Evolutionary conservation across 2,113 vertebrate genomes (phyloP), one percentile per base, ranked within the genome.

Genomic region (Condylura cristata): DNA sequence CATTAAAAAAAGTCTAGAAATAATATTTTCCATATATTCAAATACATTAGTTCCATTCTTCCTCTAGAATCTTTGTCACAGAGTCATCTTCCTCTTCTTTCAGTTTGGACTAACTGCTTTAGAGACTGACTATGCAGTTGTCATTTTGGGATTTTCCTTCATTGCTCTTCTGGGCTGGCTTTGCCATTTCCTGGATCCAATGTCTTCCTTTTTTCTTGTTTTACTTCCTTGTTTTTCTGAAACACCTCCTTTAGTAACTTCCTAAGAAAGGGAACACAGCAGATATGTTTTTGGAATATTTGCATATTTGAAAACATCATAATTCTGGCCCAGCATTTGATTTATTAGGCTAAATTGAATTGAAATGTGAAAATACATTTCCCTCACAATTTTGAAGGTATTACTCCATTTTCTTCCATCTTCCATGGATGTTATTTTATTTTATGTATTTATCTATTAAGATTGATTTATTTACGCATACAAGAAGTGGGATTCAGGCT

Each of bases 281-380:
- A 28, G 18, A 79, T 75, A 28, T 41, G 41, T 72, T 88, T 28
- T 78, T 87, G 81, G 51, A 63, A 89, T 70, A 22, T 86, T 87
- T 41, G 85, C 20, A 60, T 95, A 72, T 93, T 82, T 95, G 28
- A 70, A 85, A 89, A 65, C 74, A 39, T 86, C 8, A 82, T 70
- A 71, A 70, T 71, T 88, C 58, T 85, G 26, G 88, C 60, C 51
- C 34, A 88, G 86, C 18, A 80, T 34, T 60, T 95, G 39, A 87
- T 72, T 30, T 70, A 11, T 93, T 82, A n/a, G 39, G 37, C 34
- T 95, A 46, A 44, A 46, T 75, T 89, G 78, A 75, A 66, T 86
- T 83, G 32, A 72, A 89, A 46, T 82, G 81, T 83, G 75, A 90
- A 93, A 91, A 53, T 78, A 68, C n/a, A 72, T 88, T 87, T 66